Percentiles rank a stretch among this genome's conserved stretches.
Evolutionary conservation across 2,113 vertebrate genomes (phyloP).

Genomic region (Gracilinanus agilis): DNA sequence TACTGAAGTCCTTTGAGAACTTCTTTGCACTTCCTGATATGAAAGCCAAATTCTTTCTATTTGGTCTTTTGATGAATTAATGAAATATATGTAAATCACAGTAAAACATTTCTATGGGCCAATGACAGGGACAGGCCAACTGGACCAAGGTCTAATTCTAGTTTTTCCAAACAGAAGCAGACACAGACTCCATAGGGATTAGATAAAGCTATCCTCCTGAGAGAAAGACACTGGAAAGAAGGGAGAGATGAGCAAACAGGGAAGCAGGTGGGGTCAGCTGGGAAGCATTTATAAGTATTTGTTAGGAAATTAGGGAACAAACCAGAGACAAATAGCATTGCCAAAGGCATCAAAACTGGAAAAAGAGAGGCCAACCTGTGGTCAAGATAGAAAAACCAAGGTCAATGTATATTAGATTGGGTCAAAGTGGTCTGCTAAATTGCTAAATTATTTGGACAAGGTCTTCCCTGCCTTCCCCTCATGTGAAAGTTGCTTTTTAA

Average conservation of each 20-base stretch:
- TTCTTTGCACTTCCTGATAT: not conserved
- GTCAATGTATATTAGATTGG: not conserved
- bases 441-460: not conserved
- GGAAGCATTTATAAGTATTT: not conserved
- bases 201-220: not conserved
- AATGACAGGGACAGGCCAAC: not conserved
- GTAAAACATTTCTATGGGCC: not conserved
- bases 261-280: not conserved
- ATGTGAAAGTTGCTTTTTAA: not conserved
- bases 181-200: not conserved
- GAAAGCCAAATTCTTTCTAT: not conserved
- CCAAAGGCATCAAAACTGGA: not conserved
- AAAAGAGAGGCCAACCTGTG: not conserved
- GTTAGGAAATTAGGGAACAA: not conserved
- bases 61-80: not conserved
- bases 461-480: not conserved
- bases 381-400: not conserved
- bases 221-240: not conserved
- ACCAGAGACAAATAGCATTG: not conserved
- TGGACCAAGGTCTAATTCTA: not conserved
- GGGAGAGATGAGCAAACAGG: not conserved
- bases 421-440: not conserved
- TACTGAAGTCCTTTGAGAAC: not conserved
- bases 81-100: not conserved
- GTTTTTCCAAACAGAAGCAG: not conserved